These are phyloP conservation scores for Microctenopoma lineatum DNA, from an alignment of 2,797 vertebrate species.

Conservation along the genomic window DNA sequence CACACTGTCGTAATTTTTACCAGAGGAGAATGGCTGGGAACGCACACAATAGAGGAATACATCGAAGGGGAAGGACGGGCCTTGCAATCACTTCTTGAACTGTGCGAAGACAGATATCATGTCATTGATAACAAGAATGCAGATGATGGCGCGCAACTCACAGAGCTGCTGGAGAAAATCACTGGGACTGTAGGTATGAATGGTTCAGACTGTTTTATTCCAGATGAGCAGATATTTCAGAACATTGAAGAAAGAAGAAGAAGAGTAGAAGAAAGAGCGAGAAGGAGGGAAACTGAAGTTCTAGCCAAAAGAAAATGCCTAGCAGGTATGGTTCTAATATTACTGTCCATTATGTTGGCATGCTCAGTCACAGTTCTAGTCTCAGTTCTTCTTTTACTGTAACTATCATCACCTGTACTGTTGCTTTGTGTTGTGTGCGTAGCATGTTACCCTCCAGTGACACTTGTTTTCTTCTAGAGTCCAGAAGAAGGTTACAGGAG, in stretches of 20 bases:
- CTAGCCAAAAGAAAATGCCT: neutral
- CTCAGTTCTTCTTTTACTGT: no score
- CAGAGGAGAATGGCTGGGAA: constrained; percentile 63
- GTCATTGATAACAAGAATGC: constrained; percentile 60
- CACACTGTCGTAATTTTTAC: constrained; percentile 61
- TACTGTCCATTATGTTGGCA: neutral
- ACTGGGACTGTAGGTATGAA: constrained; percentile 36
- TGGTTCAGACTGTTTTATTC: constrained; percentile 25
- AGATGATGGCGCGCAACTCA: constrained; percentile 41
- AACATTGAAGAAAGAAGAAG: constrained; percentile 24
- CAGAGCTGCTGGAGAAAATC: constrained; percentile 62
- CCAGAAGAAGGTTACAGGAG: constrained; percentile 2
- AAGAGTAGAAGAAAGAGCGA: constrained; percentile 41
- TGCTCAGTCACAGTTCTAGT: neutral
- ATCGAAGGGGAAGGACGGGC: constrained; percentile 60
- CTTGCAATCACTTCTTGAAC: constrained; percentile 48
- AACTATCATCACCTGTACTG: neutral
- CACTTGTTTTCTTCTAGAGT: constrained; percentile 28
- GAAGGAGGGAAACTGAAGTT: constrained; percentile 34
- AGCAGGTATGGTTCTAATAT: constrained; percentile 32
- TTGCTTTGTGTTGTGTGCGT: neutral
- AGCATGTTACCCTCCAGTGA: neutral
- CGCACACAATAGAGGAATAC: constrained; percentile 56
- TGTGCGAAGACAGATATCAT: constrained; percentile 65
- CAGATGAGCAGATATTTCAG: constrained; percentile 24